Conservation (phyloP, 2,113 vertebrate genomes). For the Dicerorhinus sumatrensis region DNA sequence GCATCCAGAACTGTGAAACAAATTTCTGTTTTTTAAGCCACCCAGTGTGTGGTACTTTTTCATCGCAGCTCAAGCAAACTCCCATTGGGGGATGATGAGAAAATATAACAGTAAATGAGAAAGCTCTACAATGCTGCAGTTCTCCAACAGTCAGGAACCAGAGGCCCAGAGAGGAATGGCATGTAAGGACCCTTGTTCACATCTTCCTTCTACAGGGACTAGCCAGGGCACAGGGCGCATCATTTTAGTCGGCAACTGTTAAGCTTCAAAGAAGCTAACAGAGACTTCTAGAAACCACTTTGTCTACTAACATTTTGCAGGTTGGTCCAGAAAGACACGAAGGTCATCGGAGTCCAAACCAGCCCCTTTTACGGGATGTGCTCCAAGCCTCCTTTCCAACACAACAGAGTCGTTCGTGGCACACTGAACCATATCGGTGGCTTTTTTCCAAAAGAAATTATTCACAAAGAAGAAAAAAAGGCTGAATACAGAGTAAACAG, state of each 20-base stretch:
- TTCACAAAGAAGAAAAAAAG: neutral
- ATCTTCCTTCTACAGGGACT: too few relatives aligned
- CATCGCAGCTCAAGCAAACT: neutral
- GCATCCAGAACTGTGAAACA: fast-evolving
- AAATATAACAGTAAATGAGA: fast-evolving
- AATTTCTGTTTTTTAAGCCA: neutral
- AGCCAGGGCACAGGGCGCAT: too few relatives aligned
- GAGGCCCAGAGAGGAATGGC: fast-evolving
- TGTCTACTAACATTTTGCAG: fast-evolving
- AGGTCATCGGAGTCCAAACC: neutral
- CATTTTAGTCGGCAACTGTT: fast-evolving
- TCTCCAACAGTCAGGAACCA: fast-evolving
- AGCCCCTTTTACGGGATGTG: fast-evolving
- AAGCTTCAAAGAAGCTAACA: neutral
- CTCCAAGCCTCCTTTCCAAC: neutral
- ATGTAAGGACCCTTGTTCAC: fast-evolving
- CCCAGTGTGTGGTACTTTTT: fast-evolving
- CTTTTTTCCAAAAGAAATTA: neutral
- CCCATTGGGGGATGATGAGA: fast-evolving
- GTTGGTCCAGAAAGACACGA: neutral
- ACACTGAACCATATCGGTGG: fast-evolving
- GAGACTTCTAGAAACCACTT: neutral
- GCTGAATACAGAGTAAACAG: neutral
- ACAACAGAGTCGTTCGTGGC: neutral
- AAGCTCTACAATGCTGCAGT: fast-evolving